Conservation (phyloP, 2,113 vertebrate species). For the Psittacus erithacus region DNA sequence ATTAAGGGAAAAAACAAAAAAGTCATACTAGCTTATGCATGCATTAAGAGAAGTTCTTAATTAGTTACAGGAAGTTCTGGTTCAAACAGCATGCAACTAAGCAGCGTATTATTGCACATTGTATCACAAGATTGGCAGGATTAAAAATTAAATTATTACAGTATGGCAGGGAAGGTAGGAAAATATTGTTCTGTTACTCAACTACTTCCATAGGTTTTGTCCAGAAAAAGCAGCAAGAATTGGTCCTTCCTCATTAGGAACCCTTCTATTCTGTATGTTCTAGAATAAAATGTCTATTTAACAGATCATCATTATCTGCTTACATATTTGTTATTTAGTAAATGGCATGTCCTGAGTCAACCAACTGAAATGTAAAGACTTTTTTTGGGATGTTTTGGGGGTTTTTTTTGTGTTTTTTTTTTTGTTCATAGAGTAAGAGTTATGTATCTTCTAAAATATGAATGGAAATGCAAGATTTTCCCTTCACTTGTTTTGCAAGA, state of each 20-base stretch:
- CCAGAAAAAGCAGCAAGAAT: background rate
- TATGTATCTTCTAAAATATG: background rate
- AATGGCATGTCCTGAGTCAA: background rate
- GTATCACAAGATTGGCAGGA: background rate
- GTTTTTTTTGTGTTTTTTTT: background rate
- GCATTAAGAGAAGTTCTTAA: background rate
- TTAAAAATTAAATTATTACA: background rate
- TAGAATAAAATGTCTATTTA: background rate
- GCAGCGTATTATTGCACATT: background rate
- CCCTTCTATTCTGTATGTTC: background rate
- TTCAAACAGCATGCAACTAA: background rate
- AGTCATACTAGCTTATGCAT: background rate
- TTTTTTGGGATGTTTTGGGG: background rate
- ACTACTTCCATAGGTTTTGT: background rate
- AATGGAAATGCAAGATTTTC: background rate
- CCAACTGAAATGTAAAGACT: background rate
- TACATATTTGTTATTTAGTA: background rate
- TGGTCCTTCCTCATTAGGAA: background rate
- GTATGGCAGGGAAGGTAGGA: background rate
- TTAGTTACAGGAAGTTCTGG: background rate
- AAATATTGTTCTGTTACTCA: background rate
- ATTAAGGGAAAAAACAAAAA: background rate
- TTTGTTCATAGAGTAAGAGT: background rate
- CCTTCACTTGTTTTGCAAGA: conserved; percentile 38
- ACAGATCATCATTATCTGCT: background rate